These are phyloP conservation scores for Ciconia maguari DNA, from an alignment of 2,113 vertebrate genomes.

Conservation along the genomic window DNA sequence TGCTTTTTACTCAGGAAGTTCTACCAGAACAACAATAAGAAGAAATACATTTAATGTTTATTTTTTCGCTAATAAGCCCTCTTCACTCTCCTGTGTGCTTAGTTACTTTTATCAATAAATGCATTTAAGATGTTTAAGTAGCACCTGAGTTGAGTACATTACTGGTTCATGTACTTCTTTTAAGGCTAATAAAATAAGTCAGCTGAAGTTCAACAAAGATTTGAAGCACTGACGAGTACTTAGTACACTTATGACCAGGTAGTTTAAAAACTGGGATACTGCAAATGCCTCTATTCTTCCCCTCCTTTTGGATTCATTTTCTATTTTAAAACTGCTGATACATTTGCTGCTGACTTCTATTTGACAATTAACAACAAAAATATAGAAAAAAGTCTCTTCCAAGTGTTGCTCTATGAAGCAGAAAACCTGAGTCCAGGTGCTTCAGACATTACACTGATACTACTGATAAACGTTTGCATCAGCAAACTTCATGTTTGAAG, in stretches of 20 bases:
- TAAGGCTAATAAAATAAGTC: background rate
- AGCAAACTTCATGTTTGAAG: background rate
- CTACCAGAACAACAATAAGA: fast-evolving
- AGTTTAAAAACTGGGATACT: background rate
- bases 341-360: background rate
- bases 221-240: background rate
- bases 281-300: background rate
- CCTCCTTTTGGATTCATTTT: background rate
- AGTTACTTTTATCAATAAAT: background rate
- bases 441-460: background rate
- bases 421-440: background rate
- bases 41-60: background rate
- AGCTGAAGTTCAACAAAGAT: background rate
- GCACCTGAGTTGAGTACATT: background rate
- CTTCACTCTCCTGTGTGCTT: background rate
- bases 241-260: background rate
- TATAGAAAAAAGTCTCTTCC: background rate
- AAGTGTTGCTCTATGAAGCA: background rate
- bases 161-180: background rate
- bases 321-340: background rate
- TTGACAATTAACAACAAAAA: background rate
- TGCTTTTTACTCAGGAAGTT: background rate
- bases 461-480: background rate
- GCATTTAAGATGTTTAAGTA: background rate
- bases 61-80: background rate